Conservation (phyloP, 2,113 vertebrate species). For the Bucco capensis region DNA sequence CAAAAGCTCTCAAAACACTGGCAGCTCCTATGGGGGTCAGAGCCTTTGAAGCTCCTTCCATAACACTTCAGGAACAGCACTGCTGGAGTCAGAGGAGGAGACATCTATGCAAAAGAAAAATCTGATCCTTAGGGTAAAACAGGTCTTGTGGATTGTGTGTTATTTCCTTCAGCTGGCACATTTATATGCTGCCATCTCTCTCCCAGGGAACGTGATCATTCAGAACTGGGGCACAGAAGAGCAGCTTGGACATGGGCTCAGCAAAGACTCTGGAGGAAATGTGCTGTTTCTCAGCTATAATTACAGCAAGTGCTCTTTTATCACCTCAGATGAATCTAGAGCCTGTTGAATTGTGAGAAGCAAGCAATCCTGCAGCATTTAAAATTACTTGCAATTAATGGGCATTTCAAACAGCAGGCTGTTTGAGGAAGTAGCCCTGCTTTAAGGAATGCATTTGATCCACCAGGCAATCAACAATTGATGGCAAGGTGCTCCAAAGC, state of each 20-base stretch:
- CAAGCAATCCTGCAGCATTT: neutral
- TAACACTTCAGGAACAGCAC: neutral
- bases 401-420: neutral
- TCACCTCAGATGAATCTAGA: neutral
- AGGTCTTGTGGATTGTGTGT: neutral
- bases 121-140: neutral
- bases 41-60: neutral
- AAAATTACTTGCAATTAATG: neutral
- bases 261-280: neutral
- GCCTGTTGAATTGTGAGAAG: neutral
- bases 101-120: neutral
- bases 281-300: neutral
- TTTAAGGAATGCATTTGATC: neutral
- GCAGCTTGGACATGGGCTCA: neutral
- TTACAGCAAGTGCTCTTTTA: neutral
- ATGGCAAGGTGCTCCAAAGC: neutral
- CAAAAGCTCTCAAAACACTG: neutral
- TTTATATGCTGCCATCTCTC: neutral
- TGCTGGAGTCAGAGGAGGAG: neutral
- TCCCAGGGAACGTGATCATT: neutral
- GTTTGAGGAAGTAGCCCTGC: neutral
- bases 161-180: neutral
- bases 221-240: neutral
- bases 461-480: neutral
- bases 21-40: accelerated